Conservation (phyloP, 1,140 invertebrate genomes). For the Drosophila sproati region DNA sequence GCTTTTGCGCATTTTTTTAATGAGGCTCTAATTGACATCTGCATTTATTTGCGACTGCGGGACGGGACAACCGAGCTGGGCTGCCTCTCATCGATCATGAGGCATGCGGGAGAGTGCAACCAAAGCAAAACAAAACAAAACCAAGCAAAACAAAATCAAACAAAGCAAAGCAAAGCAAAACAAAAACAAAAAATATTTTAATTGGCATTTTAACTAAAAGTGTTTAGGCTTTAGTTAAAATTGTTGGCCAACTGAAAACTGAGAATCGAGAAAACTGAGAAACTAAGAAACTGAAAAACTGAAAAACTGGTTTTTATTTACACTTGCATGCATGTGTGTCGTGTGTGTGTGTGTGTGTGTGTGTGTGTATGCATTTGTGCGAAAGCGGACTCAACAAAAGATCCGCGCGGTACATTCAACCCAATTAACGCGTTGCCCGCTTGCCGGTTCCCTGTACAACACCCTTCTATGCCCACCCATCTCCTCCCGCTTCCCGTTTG, state of each 20-base stretch:
- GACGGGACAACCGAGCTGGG: constrained; percentile 14
- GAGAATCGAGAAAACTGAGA: constrained; percentile 40
- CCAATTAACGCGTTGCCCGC: constrained; percentile 73
- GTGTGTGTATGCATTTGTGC: constrained; percentile 4
- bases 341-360: not conserved
- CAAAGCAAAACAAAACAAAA: not conserved
- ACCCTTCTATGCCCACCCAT: not conserved
- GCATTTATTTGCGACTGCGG: constrained; percentile 74
- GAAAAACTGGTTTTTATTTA: constrained; percentile 58
- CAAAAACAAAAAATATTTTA: constrained; percentile 80
- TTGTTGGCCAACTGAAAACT: constrained; percentile 55
- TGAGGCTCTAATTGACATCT: constrained; percentile 85
- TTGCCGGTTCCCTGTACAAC: not conserved
- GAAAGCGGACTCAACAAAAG: constrained; percentile 48
- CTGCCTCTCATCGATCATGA: constrained; percentile 73
- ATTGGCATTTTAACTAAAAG: constrained; percentile 85
- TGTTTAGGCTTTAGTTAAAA: constrained; percentile 85
- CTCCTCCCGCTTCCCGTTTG: no score
- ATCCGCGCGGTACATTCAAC: constrained; percentile 72
- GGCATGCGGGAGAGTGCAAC: constrained; percentile 1
- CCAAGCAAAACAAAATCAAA: constrained; percentile 7
- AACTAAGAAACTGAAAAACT: constrained; percentile 11
- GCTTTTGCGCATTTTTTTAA: constrained; percentile 77
- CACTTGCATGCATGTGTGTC: not conserved
- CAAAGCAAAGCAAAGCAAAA: no score